These are phyloP conservation scores for Genyomyrus donnyi DNA, from an alignment of 2,113 vertebrate species.

Conservation along the genomic window DNA sequence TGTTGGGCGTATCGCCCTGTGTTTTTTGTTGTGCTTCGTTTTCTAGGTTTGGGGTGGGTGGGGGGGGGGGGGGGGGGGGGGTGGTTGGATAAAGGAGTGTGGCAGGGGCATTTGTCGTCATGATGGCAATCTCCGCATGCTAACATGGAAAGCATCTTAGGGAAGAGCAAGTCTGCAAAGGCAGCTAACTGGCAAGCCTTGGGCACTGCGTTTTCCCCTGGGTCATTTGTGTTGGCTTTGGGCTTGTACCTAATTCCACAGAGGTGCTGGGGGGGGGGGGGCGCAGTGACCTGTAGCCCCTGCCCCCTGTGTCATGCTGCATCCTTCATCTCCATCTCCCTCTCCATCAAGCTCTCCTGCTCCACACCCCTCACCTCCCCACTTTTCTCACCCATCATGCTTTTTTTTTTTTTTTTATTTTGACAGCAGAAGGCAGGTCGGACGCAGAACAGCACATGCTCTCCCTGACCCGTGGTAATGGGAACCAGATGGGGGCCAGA, in stretches of 20 bases:
- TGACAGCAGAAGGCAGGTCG: conserved; percentile 43
- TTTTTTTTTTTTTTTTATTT: not conserved
- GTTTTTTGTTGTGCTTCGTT: too few relatives aligned
- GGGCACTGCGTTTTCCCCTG: not conserved
- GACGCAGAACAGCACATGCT: conserved; percentile 13
- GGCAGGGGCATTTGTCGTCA: not conserved
- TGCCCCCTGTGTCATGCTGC: not conserved
- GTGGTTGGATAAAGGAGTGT: not conserved
- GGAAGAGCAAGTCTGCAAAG: not conserved
- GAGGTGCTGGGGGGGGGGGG: not conserved
- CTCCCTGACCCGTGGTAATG: conserved; percentile 41
- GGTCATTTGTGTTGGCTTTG: not conserved
- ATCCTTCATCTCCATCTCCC: not conserved
- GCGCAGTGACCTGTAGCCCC: not conserved
- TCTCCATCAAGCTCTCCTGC: not conserved
- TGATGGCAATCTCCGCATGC: not conserved
- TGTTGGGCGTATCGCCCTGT: too few relatives aligned
- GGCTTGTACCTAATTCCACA: not conserved
- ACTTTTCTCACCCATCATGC: conserved; percentile 1
- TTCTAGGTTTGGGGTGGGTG: too few relatives aligned
- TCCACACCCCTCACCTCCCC: not conserved
- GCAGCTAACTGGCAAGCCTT: not conserved
- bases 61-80: not conserved
- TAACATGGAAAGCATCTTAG: not conserved
- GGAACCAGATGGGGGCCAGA: conserved; percentile 55